Evolutionary conservation across 2,888 invertebrate species (phyloP).

Genomic region (Gisinianus flammeolus): DNA sequence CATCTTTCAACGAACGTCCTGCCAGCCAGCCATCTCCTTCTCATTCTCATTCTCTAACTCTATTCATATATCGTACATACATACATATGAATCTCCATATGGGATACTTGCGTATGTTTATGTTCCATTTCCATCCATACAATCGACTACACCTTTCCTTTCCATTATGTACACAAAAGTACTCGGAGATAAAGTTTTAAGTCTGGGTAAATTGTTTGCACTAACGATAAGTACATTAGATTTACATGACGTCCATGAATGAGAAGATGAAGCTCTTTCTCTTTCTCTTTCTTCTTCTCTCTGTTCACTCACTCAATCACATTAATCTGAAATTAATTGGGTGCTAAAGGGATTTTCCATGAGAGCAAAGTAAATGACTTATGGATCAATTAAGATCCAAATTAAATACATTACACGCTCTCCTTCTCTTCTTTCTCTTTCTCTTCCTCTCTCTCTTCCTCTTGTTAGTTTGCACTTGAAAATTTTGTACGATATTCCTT

Average conservation of each 20-base stretch:
- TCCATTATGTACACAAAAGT: no score
- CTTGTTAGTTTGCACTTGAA: neutral
- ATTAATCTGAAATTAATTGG: constrained; percentile 59
- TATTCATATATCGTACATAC: neutral
- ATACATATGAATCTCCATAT: neutral
- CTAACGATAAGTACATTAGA: constrained; percentile 34
- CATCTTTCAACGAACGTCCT: constrained; percentile 30
- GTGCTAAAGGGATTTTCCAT: constrained; percentile 57
- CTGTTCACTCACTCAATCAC: constrained; percentile 48
- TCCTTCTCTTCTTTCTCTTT: constrained; percentile 11
- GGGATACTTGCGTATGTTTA: no score
- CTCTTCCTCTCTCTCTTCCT: constrained; percentile 15
- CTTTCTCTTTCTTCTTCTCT: constrained; percentile 44
- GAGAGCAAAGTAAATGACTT: constrained; percentile 58
- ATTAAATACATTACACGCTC: constrained; percentile 55
- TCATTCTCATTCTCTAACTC: neutral
- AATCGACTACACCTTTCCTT: no score
- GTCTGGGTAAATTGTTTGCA: constrained; percentile 37
- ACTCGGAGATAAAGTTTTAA: constrained; percentile 27
- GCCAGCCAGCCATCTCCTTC: neutral
- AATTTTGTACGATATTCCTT: neutral
- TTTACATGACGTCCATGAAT: constrained; percentile 28
- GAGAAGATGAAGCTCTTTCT: constrained; percentile 9
- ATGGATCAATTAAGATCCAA: constrained; percentile 57
- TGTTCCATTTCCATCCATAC: no score